Evolutionary conservation across 2,888 invertebrate genomes (phyloP), one percentile per base, ranked within the genome.

Genomic region (Aphrophora alni): DNA sequence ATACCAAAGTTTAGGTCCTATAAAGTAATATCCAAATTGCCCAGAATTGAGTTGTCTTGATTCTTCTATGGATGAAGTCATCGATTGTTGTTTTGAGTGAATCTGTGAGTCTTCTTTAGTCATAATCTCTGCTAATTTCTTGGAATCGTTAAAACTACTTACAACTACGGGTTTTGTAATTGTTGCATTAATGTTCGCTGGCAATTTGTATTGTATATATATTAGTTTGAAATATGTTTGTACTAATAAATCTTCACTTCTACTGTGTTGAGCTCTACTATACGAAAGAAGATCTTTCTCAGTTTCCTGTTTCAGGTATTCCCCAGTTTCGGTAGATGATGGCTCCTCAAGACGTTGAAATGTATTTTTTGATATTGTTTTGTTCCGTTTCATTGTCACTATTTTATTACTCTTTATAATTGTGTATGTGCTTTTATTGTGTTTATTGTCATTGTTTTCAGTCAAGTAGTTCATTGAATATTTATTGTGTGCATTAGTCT

Each of bases 1-100:
- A 86, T 94, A 94, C 90, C 94, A 94, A 44, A 94, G 88, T 86
- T 94, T 94, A 84, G 93, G 92, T 2, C 94, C 94, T 82, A 94
- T 89, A 86, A 93, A 94, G 86, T 94, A 94, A 87, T 94, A 94
- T 4, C 59, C 59, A 14, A 21, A 59, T 59, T 59, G 59, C 59
- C 59, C 59, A 14, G 59, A 21, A 59, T 21, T 59, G n/a, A 59
- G 59, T 21, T 59, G 59, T 4, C 59, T n/a, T 21, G 59, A 5
- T 59, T 3, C 59, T 21, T 59, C 17, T 8, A 5, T 33, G 33
- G 3, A 14, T 14, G 44, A 44, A 7, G 14, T 17, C 2, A 17
- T 3, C 44, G 14, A 44, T 3, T 3, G 3, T 10, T 17, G 8
- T 2, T 17, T 44, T 2, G 44, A 44, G 33, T 33, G 3, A 33